Percentiles rank a stretch among this genome's conserved stretches.
These are phyloP conservation scores for Stichodactyla mertensii DNA, from an alignment of 64 coral and sea anemone genomes.

Conservation along the genomic window DNA sequence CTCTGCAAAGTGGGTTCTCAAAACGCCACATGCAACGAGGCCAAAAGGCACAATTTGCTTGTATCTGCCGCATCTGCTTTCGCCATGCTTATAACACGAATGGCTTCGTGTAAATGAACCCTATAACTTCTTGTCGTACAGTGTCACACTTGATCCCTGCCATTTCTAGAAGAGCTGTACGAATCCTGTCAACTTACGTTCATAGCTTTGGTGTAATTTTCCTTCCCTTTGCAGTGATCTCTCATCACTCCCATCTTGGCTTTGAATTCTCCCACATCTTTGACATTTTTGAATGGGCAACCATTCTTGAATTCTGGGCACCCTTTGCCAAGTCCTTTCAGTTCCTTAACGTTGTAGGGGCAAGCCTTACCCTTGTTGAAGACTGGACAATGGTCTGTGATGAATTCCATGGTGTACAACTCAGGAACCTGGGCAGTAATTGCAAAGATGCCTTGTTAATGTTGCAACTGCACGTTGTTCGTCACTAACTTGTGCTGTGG, in stretches of 20 bases:
- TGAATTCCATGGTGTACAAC: neutral
- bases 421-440: neutral
- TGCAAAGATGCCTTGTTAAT: neutral
- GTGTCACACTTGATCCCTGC: too few relatives aligned
- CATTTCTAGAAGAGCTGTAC: too few relatives aligned
- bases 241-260: constrained; percentile 15
- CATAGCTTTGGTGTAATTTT: constrained; percentile 22
- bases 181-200: neutral
- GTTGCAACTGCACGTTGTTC: too few relatives aligned
- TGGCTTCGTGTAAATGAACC: too few relatives aligned
- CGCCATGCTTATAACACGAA: too few relatives aligned
- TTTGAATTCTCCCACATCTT: neutral
- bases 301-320: constrained; percentile 26
- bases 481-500: too few relatives aligned
- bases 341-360: neutral
- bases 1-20: too few relatives aligned
- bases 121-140: too few relatives aligned
- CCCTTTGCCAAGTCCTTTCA: constrained; percentile 9
- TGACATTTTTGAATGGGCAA: constrained; percentile 26
- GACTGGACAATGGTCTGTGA: constrained; percentile 18
- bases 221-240: constrained; percentile 8
- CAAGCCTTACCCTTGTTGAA: constrained; percentile 21
- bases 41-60: too few relatives aligned
- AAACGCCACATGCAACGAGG: too few relatives aligned
- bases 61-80: too few relatives aligned